Evolutionary conservation across 2,888 invertebrate genomes (phyloP), one percentile per base, ranked within the genome.

Genomic region (Drosophila paramelanica): DNA sequence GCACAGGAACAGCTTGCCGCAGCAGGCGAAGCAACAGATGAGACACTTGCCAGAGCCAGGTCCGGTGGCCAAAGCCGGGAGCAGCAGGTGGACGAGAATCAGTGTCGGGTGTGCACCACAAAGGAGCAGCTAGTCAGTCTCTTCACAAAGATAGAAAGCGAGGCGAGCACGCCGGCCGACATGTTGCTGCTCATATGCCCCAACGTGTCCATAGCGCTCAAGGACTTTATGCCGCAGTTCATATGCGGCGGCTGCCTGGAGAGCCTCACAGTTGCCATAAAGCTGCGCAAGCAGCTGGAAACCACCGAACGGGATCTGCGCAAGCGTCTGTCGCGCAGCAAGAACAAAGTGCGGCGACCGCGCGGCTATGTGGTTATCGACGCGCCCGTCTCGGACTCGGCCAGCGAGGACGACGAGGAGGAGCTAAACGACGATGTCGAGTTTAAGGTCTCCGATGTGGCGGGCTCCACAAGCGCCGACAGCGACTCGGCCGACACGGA

Each of bases 141-240:
- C 8, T 93, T 92, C 50, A 87, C 89, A 13, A 89, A 88, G 39
- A 62, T 80, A 0, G 4, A 3, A 4, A 85, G 82, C n/a, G 72
- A 83, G 10, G 85, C 81, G 46, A 81, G 41, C 8, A 86, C 90
- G 5, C 90, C 92, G 11, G 92, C 92, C 10, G 92, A 93, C 57
- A 90, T 92, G 81, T 76, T 93, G 62, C 91, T 93, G 90, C 79
- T 81, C 3, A 79, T 93, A 27, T 93, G 93, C 60, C 90, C 93
- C n/a, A 83, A 81, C 5, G 91, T 93, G 2, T 89, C 90, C 61
- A 92, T 93, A 51, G 84, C 88, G 11, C 85, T 80, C 31, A 91
- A 92, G 69, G 93, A 93, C 77, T 92, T 90, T 55, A 89, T 93
- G 72, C 93, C 93, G 2, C 92, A 92, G 62, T 92, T 87, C 50